Evolutionary conservation across 2,797 vertebrate species (phyloP).

Genomic region (Distichodus sexfasciatus): DNA sequence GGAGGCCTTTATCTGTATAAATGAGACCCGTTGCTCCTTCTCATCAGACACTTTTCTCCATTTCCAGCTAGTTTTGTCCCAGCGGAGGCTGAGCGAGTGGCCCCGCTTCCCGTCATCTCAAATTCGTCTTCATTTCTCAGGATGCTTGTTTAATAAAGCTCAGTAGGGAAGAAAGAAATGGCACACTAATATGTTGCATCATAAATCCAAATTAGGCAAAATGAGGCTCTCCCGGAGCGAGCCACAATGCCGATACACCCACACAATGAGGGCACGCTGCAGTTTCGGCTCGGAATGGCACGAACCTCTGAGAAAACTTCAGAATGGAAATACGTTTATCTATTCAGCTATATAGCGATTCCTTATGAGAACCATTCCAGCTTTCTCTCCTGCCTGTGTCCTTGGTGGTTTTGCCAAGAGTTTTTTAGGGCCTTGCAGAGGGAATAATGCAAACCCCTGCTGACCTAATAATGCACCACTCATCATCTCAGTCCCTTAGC

Average conservation of each 20-base stretch:
- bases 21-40: slow-evolving; percentile 29
- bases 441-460: background rate
- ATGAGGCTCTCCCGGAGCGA: slow-evolving; percentile 39
- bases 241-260: slow-evolving; percentile 6
- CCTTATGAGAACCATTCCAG: no score
- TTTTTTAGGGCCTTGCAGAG: slow-evolving; percentile 8
- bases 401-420: slow-evolving; percentile 12
- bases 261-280: background rate
- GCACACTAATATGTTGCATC: slow-evolving; percentile 49
- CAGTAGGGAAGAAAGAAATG: slow-evolving; percentile 60
- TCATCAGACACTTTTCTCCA: slow-evolving; percentile 17
- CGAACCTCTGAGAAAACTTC: background rate
- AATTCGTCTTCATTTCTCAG: slow-evolving; percentile 69
- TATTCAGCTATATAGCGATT: no score
- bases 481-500: slow-evolving; percentile 59
- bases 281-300: background rate
- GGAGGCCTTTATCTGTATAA: slow-evolving; percentile 32
- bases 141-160: slow-evolving; percentile 66
- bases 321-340: no score
- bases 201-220: slow-evolving; percentile 72
- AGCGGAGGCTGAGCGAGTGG: slow-evolving; percentile 47
- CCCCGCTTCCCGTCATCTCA: slow-evolving; percentile 57
- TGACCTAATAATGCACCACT: slow-evolving; percentile 64
- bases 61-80: slow-evolving; percentile 15
- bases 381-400: background rate